These are phyloP conservation scores for Parasteatoda lunata DNA, from an alignment of 2,888 invertebrate genomes.

Conservation along the genomic window DNA sequence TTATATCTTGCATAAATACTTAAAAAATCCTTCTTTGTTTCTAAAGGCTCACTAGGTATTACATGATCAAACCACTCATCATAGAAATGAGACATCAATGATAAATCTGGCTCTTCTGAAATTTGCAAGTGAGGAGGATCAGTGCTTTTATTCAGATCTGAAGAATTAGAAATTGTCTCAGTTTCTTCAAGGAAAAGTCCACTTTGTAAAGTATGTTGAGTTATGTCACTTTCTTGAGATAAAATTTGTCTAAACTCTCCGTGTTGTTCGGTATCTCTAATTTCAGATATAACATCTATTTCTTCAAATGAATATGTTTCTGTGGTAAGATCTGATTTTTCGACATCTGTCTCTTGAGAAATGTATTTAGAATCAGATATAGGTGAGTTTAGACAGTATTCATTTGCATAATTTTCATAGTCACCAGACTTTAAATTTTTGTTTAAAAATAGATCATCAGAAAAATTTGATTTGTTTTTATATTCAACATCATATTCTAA, in stretches of 20 bases:
- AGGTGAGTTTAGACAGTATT: too few relatives aligned
- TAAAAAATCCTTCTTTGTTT: constrained; percentile 7
- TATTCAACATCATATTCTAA: too few relatives aligned
- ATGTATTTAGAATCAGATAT: too few relatives aligned
- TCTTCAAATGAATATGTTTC: not conserved
- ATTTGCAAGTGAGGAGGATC: not conserved
- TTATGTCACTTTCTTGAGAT: not conserved
- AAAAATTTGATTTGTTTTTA: too few relatives aligned
- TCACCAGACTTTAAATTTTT: too few relatives aligned
- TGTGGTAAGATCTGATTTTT: too few relatives aligned
- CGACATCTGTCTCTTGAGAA: too few relatives aligned
- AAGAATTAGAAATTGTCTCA: too few relatives aligned
- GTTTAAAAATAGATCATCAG: too few relatives aligned
- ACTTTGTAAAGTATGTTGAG: too few relatives aligned
- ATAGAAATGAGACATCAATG: constrained; percentile 64
- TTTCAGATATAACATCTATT: not conserved
- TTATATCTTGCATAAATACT: constrained; percentile 37
- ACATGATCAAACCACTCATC: constrained; percentile 61
- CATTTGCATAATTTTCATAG: too few relatives aligned
- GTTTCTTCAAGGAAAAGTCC: too few relatives aligned
- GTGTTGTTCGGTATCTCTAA: not conserved
- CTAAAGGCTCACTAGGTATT: constrained; percentile 13
- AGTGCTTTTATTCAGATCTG: not conserved
- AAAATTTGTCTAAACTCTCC: not conserved
- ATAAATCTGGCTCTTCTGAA: constrained; percentile 33